These are phyloP conservation scores for Acronicta psi DNA, from an alignment of 2,888 invertebrate species.

Conservation along the genomic window DNA sequence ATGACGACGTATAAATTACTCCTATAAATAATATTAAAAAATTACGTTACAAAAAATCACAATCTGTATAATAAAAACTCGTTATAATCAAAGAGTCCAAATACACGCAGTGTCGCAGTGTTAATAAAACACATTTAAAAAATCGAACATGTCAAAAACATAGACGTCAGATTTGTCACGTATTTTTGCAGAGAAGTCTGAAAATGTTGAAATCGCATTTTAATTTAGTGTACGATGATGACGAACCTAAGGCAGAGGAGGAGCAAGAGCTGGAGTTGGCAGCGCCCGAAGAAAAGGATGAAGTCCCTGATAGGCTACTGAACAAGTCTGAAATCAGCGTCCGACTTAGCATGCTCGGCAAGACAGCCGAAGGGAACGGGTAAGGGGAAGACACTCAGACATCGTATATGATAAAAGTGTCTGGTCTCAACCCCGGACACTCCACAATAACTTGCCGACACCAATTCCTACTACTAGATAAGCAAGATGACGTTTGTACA, in stretches of 20 bases:
- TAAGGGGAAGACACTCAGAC: constrained; percentile 45
- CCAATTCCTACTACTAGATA: too few species aligned
- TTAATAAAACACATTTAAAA: constrained; percentile 1
- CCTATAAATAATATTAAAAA: too few species aligned
- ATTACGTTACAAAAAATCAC: too few species aligned
- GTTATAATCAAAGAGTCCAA: not conserved
- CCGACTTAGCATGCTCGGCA: constrained; percentile 80
- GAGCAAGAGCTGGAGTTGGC: constrained; percentile 21
- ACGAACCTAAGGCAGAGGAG: constrained; percentile 25
- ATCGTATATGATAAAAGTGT: too few species aligned
- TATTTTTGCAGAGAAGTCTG: not conserved
- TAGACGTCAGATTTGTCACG: not conserved
- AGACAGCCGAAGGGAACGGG: constrained; percentile 84
- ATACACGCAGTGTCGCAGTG: not conserved
- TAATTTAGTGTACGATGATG: constrained; percentile 49
- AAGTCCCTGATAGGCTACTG: constrained; percentile 59
- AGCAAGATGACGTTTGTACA: too few species aligned
- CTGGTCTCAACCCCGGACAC: not conserved
- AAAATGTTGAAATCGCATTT: constrained; percentile 79
- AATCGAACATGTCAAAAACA: constrained; percentile 9
- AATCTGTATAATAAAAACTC: not conserved
- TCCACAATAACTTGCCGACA: too few species aligned
- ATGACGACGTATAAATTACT: too few species aligned
- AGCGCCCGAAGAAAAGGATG: constrained; percentile 37
- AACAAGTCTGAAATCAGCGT: constrained; percentile 72